phyloP scores from a whole-genome alignment of 1,140 invertebrate genomes.

The Magallana angulata region DNA sequence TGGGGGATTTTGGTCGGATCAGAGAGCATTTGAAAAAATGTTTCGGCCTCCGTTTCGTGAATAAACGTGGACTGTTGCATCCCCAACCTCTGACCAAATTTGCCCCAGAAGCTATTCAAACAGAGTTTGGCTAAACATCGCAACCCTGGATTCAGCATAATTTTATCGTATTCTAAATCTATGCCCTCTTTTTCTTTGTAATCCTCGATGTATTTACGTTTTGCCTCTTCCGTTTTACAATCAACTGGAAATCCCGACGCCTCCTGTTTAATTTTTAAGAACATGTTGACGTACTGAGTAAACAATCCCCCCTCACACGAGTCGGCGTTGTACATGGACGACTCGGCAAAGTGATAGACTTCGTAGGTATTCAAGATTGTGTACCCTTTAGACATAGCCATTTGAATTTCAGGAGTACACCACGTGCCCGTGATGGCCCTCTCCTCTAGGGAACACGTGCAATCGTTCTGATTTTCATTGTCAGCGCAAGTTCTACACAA shows the following conservation, averaged over 20 bases:
- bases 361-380: slow-evolving; percentile 75
- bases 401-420: slow-evolving; percentile 56
- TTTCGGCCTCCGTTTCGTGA: slow-evolving; percentile 49
- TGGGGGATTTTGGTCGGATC: too few species aligned
- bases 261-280: slow-evolving; percentile 47
- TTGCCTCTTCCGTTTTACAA: slow-evolving; percentile 26
- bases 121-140: slow-evolving; percentile 64
- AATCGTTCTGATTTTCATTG: slow-evolving; percentile 29
- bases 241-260: slow-evolving; percentile 39
- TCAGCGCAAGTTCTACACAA: slow-evolving; percentile 44
- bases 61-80: slow-evolving; percentile 50
- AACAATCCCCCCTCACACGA: slow-evolving; percentile 45
- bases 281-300: slow-evolving; percentile 46
- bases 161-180: slow-evolving; percentile 59
- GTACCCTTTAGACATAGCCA: slow-evolving; percentile 75
- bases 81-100: slow-evolving; percentile 58
- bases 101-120: slow-evolving; percentile 63
- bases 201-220: slow-evolving; percentile 3
- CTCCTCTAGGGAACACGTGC: background rate
- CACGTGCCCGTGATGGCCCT: slow-evolving; percentile 45
- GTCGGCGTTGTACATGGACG: slow-evolving; percentile 66
- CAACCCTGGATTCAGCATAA: slow-evolving; percentile 75
- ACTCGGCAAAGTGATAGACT: slow-evolving; percentile 72
- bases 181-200: slow-evolving; percentile 47
- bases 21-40: slow-evolving; percentile 57